Evolutionary conservation across 2,888 invertebrate species (phyloP).

Genomic region (Uloborus plumipes): DNA sequence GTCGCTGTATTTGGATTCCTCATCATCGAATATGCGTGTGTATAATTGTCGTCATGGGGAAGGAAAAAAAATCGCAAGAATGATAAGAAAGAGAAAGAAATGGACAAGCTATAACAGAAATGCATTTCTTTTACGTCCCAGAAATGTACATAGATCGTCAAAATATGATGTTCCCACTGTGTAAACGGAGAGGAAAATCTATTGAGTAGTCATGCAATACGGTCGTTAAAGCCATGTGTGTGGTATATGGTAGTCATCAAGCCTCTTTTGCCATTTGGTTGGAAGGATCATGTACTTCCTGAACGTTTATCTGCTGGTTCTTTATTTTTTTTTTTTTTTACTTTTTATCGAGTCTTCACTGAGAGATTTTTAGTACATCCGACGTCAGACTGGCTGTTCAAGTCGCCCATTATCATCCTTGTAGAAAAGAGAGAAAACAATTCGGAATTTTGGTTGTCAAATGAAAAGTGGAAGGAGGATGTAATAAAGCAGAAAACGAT

Average conservation of each 20-base stretch:
- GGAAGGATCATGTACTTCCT: no score
- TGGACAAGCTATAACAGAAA: no score
- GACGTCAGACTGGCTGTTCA: slow-evolving; percentile 37
- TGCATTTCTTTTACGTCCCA: background rate
- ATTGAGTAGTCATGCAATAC: slow-evolving; percentile 49
- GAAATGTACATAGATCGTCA: slow-evolving; percentile 54
- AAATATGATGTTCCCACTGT: slow-evolving; percentile 51
- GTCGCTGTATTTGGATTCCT: no score
- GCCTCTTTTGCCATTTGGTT: no score
- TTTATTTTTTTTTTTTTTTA: no score
- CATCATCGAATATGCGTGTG: no score
- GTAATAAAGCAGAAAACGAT: slow-evolving; percentile 23
- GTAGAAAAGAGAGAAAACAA: slow-evolving; percentile 5
- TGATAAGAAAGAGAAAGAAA: no score
- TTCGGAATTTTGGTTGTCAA: no score
- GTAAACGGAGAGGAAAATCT: slow-evolving; percentile 42
- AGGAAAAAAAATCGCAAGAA: no score
- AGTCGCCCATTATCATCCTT: slow-evolving; percentile 36
- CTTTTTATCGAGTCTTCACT: no score
- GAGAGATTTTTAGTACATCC: slow-evolving; percentile 1
- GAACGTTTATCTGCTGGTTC: no score
- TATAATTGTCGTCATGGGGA: no score
- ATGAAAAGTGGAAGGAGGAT: slow-evolving; percentile 3
- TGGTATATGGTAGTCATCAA: slow-evolving; percentile 49
- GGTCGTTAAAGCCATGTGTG: slow-evolving; percentile 29